Base-by-base conservation (phyloP, 1,140 invertebrate genomes). In the Apocrypta bakeri region DNA sequence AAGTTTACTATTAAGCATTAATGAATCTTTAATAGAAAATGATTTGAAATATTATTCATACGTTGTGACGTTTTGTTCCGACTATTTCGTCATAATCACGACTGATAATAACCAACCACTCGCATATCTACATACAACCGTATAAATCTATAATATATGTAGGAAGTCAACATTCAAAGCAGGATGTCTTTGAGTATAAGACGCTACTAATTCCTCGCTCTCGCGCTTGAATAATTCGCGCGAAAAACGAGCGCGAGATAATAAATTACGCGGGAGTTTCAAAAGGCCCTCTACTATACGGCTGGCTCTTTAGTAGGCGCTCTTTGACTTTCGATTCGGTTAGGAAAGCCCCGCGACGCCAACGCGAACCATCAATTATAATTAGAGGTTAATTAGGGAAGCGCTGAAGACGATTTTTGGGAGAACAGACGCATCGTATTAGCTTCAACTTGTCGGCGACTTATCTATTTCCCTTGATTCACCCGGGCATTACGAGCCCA, bases 301-400 rank as follows among this genome's bases (percentile, higher is more conserved):
- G 14, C 68, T 14, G 68, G 4, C 29, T 48, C 12, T 48, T 24
- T 69, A 11, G 29, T 2, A 40, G 31, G 68, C 40, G 40, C 72
- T 73, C 69, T 81, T 73, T 81, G 68, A 72, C 12, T n/a, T 81
- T 81, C 79, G 61, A 81, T 74, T 66, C 27, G 14, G 68, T 21
- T 21, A 25, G 24, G 24, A 21, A 37, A 64, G 6, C n/a, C n/a
- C n/a, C n/a, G n/a, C n/a, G 14, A 37, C 31, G 37, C 37, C 66
- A 69, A 69, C 29, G 68, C 61, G 14, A 77, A 25, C 61, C 79
- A 75, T 81, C 61, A 81, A 75, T 81, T 81, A 81, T 75, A 75
- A 81, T 75, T 81, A 81, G 72, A 21, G 61, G 21, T 37, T 81
- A 66, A 81, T 75, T 81, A 56, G 72, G 56, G 79, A n/a, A 29